phyloP scores from a whole-genome alignment of 1,140 invertebrate genomes.

The Diuraphis noxia region DNA sequence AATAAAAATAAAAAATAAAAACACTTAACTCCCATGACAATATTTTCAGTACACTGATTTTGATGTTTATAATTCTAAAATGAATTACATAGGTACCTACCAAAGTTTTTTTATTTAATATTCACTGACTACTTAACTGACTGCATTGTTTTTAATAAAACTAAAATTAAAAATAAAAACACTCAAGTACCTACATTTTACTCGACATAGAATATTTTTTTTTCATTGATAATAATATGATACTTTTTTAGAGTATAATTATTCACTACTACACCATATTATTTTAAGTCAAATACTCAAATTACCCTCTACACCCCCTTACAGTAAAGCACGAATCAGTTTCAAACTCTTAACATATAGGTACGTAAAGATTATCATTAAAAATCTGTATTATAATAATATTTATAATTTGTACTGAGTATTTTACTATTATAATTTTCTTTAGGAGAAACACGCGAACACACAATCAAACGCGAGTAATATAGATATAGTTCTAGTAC shows the following conservation, averaged over 20 bases:
- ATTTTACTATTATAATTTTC: neutral
- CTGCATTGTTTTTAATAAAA: neutral
- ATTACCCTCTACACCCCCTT: neutral
- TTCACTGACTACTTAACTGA: neutral
- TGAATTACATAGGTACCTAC: neutral
- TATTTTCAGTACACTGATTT: neutral
- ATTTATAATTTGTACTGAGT: neutral
- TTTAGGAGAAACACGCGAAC: neutral
- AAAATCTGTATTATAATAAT: neutral
- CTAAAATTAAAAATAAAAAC: neutral
- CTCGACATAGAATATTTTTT: neutral
- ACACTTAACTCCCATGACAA: neutral
- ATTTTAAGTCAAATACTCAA: neutral
- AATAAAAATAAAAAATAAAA: neutral
- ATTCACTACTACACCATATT: neutral
- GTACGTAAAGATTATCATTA: conserved; percentile 10
- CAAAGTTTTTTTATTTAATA: neutral
- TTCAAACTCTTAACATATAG: neutral
- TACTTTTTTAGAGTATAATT: neutral
- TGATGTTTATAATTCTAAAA: neutral
- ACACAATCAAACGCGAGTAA: neutral
- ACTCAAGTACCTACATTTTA: neutral
- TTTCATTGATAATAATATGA: neutral
- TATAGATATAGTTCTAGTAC: neutral
- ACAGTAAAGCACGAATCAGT: neutral